These are phyloP conservation scores for Jacana jacana DNA, from an alignment of 2,113 vertebrate species.

Conservation along the genomic window DNA sequence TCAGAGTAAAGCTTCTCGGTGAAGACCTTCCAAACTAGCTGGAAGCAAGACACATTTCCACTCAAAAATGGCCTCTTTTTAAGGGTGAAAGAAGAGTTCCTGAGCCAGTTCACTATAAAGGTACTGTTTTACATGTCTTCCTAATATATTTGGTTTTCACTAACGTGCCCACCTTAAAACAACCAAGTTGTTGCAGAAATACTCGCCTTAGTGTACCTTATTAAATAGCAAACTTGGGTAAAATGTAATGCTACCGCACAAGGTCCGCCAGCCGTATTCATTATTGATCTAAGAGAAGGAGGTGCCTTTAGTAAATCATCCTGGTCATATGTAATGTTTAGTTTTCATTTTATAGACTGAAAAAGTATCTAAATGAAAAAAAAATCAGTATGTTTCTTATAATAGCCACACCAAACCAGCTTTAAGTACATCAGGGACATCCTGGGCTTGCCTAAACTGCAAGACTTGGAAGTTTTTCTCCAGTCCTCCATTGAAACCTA, in stretches of 20 bases:
- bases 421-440: neutral
- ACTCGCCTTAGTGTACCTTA: neutral
- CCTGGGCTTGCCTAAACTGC: neutral
- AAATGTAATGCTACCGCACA: neutral
- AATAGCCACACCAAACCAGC: accelerated
- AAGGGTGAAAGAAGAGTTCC: neutral
- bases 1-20: neutral
- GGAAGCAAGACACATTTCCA: neutral
- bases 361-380: neutral
- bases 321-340: neutral
- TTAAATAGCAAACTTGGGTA: neutral
- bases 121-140: neutral
- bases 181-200: neutral
- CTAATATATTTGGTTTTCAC: neutral
- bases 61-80: neutral
- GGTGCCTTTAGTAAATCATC: neutral
- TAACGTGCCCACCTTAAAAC: neutral
- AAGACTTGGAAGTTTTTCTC: neutral
- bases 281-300: neutral
- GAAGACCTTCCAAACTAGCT: neutral
- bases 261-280: neutral
- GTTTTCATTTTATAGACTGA: neutral
- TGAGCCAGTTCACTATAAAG: neutral
- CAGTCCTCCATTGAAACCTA: neutral
- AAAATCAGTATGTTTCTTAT: neutral